Evolutionary conservation across 2,888 invertebrate species (phyloP), one percentile per base, ranked within the genome.

Genomic region (Amphipyra tragopoginis): DNA sequence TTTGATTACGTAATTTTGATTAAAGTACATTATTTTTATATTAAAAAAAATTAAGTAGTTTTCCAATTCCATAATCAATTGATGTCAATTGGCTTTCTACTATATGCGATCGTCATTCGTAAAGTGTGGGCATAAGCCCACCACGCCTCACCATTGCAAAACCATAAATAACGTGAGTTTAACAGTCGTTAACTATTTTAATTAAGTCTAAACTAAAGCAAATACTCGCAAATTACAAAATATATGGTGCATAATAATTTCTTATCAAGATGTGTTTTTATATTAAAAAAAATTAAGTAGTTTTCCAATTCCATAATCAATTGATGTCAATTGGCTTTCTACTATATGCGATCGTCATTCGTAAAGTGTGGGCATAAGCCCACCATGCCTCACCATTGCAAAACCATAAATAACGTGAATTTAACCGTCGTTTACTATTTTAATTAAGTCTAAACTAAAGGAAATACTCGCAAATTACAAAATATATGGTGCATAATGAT

Each of bases 231-330:
- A 13, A 26, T 47, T 54, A 29, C 42, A 45, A 70, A 62, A 66
- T 66, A 63, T 54, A 50, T 45, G 5, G 36, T 26, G 36, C 39
- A 26, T 49, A 59, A 66, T 44, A 42, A 61, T 38, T 26, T 14
- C 3, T 40, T 63, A 66, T 66, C 66, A 47, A 50, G 64, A 66
- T 70, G 36, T 42, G 11, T n/a, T n/a, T n/a, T n/a, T n/a, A n/a
- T n/a, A n/a, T n/a, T n/a, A n/a, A n/a, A n/a, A n/a, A n/a, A n/a
- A n/a, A n/a, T n/a, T n/a, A n/a, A n/a, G n/a, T n/a, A n/a, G n/a
- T n/a, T n/a, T n/a, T n/a, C n/a, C n/a, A n/a, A n/a, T n/a, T n/a
- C n/a, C n/a, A n/a, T n/a, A n/a, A n/a, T n/a, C n/a, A n/a, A n/a
- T n/a, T n/a, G n/a, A n/a, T n/a, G n/a, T n/a, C n/a, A n/a, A n/a